Percentiles rank a stretch among this genome's conserved stretches.
phyloP scores from a whole-genome alignment of 1,140 invertebrate species.

The Cherax destructor region DNA sequence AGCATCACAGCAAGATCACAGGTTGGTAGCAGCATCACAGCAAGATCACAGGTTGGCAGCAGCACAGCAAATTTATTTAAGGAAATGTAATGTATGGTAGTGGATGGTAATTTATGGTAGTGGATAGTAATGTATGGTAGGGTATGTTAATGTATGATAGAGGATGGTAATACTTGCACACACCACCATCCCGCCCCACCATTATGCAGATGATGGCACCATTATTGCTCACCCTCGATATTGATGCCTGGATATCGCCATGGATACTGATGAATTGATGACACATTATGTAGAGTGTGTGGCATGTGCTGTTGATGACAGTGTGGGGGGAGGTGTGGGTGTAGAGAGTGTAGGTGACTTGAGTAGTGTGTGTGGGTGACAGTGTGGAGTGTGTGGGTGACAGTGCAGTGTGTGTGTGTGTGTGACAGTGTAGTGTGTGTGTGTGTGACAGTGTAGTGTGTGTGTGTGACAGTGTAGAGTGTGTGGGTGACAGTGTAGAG shows the following conservation, averaged over 20 bases:
- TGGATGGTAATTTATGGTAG: no score
- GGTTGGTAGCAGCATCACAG: no score
- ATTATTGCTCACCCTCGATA: not conserved
- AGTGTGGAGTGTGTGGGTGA: not conserved
- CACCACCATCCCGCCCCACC: not conserved
- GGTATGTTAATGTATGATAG: not conserved
- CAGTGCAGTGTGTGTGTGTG: no score
- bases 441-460: no score
- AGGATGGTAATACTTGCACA: not conserved
- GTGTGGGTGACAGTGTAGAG: no score
- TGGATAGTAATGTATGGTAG: no score
- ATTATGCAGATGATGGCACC: conserved; percentile 1
- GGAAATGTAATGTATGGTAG: no score
- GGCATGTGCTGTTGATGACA: not conserved
- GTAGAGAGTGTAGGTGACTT: not conserved
- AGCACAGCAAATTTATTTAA: no score
- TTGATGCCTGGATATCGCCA: conserved; percentile 1
- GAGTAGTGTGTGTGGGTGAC: not conserved
- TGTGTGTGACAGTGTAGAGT: no score
- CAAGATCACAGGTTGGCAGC: no score
- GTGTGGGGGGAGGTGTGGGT: not conserved
- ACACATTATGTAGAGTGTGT: not conserved
- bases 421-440: no score
- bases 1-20: no score
- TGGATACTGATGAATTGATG: conserved; percentile 8